Conservation (phyloP, 2,113 vertebrate genomes). For the Riparia riparia region DNA sequence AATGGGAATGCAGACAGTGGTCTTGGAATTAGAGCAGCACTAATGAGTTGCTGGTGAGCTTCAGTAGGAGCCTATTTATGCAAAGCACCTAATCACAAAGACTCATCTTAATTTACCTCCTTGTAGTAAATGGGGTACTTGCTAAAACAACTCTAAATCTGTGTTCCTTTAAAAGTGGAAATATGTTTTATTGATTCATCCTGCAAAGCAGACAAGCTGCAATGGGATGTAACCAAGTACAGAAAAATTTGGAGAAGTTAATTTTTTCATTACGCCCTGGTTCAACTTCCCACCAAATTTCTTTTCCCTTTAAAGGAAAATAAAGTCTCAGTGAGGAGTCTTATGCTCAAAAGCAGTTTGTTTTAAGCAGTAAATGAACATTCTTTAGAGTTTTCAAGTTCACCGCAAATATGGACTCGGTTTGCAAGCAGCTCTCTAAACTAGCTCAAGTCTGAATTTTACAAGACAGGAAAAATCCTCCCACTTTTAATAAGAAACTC, state of each 20-base stretch:
- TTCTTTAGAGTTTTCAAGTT: neutral
- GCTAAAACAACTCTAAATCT: neutral
- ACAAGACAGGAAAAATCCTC: neutral
- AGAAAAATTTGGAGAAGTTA: neutral
- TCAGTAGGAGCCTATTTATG: neutral
- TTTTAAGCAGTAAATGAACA: neutral
- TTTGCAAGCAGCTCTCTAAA: neutral
- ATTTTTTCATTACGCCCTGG: neutral
- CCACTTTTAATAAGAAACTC: neutral
- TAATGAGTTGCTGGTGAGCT: neutral
- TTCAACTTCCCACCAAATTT: neutral
- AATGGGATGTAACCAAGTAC: neutral
- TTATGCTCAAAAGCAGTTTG: neutral
- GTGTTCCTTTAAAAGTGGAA: neutral
- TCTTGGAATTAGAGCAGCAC: neutral
- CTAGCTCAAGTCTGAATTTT: neutral
- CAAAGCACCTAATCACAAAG: neutral
- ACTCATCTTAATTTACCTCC: neutral
- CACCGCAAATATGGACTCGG: fast-evolving
- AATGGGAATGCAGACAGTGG: neutral
- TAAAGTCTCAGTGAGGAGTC: neutral
- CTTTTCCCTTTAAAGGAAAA: neutral
- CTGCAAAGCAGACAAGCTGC: neutral
- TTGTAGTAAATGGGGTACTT: neutral
- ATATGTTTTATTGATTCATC: neutral